These are phyloP conservation scores for Poeciliopsis presidionis DNA, from an alignment of 2,797 vertebrate genomes.

Conservation along the genomic window DNA sequence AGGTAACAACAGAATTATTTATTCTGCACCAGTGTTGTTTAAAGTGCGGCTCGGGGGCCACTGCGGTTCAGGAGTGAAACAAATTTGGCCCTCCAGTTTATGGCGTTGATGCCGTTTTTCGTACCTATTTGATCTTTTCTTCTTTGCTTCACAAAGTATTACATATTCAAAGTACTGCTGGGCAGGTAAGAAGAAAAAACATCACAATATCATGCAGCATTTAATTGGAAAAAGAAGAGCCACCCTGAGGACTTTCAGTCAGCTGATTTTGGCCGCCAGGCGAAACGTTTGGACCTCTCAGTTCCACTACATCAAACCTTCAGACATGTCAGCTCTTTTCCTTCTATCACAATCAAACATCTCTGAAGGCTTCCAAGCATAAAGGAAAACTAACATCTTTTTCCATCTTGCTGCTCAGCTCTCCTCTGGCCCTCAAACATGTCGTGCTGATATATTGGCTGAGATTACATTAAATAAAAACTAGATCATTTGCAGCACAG, in stretches of 20 bases:
- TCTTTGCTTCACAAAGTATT: neutral
- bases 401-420: neutral
- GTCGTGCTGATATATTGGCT: neutral
- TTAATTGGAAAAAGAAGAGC: neutral
- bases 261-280: neutral
- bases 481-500: slow-evolving; percentile 16
- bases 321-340: neutral
- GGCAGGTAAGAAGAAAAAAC: neutral
- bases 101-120: neutral
- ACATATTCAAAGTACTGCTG: neutral
- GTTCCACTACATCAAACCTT: neutral
- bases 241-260: neutral
- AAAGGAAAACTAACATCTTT: neutral
- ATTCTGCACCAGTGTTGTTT: neutral
- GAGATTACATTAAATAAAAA: slow-evolving; percentile 35
- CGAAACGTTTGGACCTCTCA: neutral
- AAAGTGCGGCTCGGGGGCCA: neutral
- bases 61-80: neutral
- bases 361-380: neutral
- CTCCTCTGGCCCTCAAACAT: neutral
- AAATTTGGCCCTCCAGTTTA: neutral
- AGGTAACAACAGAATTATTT: neutral
- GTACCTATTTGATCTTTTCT: neutral
- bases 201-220: neutral
- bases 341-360: neutral